Conservation (phyloP, 2,113 vertebrate species). For the Megalops atlanticus region DNA sequence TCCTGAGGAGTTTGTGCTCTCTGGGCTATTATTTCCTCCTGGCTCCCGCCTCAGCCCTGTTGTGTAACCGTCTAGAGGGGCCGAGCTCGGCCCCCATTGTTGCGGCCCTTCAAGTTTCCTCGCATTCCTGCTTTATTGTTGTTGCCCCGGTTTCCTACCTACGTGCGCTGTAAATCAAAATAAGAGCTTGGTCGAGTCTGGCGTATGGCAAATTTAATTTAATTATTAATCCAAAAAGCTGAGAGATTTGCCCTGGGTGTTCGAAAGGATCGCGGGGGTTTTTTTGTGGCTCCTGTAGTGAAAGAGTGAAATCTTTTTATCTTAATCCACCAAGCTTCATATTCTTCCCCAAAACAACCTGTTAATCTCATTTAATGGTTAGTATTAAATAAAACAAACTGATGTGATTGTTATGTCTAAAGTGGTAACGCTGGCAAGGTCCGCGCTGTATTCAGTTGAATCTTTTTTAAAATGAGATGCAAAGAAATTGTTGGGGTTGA, state of each 20-base stretch:
- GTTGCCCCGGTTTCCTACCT: slow-evolving; percentile 64
- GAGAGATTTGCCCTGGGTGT: too few relatives aligned
- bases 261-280: neutral
- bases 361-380: neutral
- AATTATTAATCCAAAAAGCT: too few relatives aligned
- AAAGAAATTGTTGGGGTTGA: too few relatives aligned
- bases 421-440: neutral
- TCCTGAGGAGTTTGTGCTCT: slow-evolving; percentile 12
- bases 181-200: slow-evolving; percentile 14
- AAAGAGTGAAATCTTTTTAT: neutral
- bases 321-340: neutral
- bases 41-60: slow-evolving; percentile 44
- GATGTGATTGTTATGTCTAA: neutral
- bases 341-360: neutral
- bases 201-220: slow-evolving; percentile 17
- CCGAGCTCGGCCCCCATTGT: slow-evolving; percentile 62
- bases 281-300: neutral
- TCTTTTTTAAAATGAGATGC: too few relatives aligned
- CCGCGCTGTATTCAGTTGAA: neutral
- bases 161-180: slow-evolving; percentile 51
- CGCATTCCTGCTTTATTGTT: slow-evolving; percentile 52
- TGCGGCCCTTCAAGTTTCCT: slow-evolving; percentile 44
- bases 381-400: neutral
- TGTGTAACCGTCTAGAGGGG: slow-evolving; percentile 46
- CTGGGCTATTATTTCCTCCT: slow-evolving; percentile 30